Evolutionary conservation across 2,113 vertebrate species (phyloP).

Genomic region (Ahaetulla prasina): DNA sequence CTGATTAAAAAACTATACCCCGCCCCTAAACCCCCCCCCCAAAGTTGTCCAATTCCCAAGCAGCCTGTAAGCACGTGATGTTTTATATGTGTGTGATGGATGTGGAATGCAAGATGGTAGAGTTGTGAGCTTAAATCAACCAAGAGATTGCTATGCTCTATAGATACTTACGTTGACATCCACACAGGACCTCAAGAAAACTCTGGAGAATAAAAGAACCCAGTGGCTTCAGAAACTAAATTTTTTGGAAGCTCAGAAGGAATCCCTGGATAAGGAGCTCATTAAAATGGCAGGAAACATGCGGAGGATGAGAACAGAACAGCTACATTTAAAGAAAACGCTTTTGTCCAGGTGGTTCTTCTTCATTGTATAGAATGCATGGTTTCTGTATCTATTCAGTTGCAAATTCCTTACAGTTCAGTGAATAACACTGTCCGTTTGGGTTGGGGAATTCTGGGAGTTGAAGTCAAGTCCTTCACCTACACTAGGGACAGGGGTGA

Average conservation of each 20-base stretch:
- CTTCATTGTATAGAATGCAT: not conserved
- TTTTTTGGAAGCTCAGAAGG: constrained; percentile 76
- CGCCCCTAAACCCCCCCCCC: too few species aligned
- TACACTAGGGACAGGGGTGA: too few species aligned
- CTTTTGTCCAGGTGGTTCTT: constrained; percentile 75
- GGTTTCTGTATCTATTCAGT: not conserved
- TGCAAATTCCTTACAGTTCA: not conserved
- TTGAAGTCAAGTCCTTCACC: too few species aligned
- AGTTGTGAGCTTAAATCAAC: not conserved
- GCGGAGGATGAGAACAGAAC: constrained; percentile 78
- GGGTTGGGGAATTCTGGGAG: not conserved
- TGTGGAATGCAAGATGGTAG: not conserved
- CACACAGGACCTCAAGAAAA: constrained; percentile 63
- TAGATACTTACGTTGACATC: not conserved
- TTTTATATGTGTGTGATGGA: not conserved
- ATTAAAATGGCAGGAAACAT: constrained; percentile 76
- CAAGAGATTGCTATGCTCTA: not conserved
- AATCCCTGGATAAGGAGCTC: constrained; percentile 78
- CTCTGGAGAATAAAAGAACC: constrained; percentile 67
- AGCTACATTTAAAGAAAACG: constrained; percentile 69
- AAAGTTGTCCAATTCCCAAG: not conserved
- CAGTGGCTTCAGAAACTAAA: constrained; percentile 74
- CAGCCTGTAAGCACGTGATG: not conserved
- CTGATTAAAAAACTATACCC: not conserved
- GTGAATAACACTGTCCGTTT: too few species aligned